Evolutionary conservation across 2,797 vertebrate species (phyloP), one percentile per base, ranked within the genome.

Genomic region (Mus spretus): DNA sequence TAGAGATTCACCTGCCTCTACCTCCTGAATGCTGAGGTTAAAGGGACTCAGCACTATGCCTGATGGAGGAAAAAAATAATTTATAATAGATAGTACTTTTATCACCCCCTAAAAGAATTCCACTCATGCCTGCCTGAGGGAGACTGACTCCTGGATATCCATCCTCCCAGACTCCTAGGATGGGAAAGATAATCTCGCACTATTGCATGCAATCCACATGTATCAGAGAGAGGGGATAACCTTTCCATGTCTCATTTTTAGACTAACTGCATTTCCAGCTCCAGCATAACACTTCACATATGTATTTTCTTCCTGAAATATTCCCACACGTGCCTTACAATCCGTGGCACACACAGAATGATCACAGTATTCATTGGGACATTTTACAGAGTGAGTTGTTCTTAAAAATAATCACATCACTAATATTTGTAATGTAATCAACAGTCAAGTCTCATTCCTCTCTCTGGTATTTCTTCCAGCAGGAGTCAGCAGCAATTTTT

Each of bases 351-450:
- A 75, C 11, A 57, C 2, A 34, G 93, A 77, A 31, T 61, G n/a
- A 53, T 96, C 77, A 91, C 19, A 85, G 7, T 81, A 77, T 26
- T 89, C 57, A 93, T n/a, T 80, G 90, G 65, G 72, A 88, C 85
- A 82, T 92, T 80, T 96, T 47, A 91, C 63, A 84, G 63, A 94
- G 24, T 84, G 22, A 57, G 86, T 89, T 91, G 34, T 90, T 96
- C 82, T 92, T 95, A 50, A 91, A 94, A 40, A 26, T 26, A 85
- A 63, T 83, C 82, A 93, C 65, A 93, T 85, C 44, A 95, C 74
- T 78, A 92, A 70, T 94, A 94, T 87, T 63, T 87, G 20, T 77
- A 59, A 65, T 80, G 24, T 70, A 75, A 88, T 75, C 63, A 96
- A 61, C 31, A 84, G 26, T 94, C 19, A 28, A 90, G 10, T 72